Evolutionary conservation across 2,888 invertebrate species (phyloP).

Genomic region (Conchocele bisecta): DNA sequence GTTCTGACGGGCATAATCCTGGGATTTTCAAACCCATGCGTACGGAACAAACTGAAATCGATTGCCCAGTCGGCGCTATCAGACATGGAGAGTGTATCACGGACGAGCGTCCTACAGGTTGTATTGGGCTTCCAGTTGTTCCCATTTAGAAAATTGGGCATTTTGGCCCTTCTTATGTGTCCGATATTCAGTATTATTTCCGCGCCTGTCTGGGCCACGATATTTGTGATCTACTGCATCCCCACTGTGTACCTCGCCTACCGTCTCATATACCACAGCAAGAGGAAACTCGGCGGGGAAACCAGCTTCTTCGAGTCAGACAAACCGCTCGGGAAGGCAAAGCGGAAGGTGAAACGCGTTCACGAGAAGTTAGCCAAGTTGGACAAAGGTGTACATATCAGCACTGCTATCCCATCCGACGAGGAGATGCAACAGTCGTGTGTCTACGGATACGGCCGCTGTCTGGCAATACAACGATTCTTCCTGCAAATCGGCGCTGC

Average conservation of each 20-base stretch:
- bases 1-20: constrained; percentile 71
- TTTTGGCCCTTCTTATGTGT: constrained; percentile 72
- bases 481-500: constrained; percentile 62
- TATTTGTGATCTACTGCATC: constrained; percentile 75
- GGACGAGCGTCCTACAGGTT: constrained; percentile 75
- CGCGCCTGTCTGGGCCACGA: constrained; percentile 67
- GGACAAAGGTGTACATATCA: constrained; percentile 63
- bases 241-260: constrained; percentile 78
- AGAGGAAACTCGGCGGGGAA: constrained; percentile 66
- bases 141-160: constrained; percentile 79
- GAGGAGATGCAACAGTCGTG: constrained; percentile 63
- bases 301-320: constrained; percentile 44
- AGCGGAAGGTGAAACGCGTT: constrained; percentile 57
- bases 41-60: constrained; percentile 70
- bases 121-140: constrained; percentile 73
- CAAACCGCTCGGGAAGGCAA: constrained; percentile 55
- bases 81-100: constrained; percentile 76
- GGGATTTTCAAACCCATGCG: constrained; percentile 66
- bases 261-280: constrained; percentile 75
- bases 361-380: constrained; percentile 64
- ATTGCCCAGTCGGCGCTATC: constrained; percentile 73
- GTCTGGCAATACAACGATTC: constrained; percentile 42
- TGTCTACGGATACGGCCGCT: constrained; percentile 55
- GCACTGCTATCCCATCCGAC: constrained; percentile 20
- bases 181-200: constrained; percentile 72